Evolutionary conservation across 2,888 invertebrate genomes (phyloP).

Genomic region (Tipula helvola): DNA sequence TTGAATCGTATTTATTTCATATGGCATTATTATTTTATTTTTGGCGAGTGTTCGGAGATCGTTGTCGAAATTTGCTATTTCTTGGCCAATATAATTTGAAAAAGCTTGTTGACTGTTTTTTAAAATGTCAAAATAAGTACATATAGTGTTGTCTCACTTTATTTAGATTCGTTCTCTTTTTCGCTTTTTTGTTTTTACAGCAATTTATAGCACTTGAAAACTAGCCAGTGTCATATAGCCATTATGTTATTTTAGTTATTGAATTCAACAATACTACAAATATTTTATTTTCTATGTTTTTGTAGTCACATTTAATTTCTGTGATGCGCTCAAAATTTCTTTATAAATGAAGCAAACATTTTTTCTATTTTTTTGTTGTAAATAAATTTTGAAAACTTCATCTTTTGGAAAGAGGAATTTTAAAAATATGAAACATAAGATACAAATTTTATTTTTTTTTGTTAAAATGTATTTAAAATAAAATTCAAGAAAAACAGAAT

Average conservation of each 20-base stretch:
- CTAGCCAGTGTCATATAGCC: too few relatives aligned
- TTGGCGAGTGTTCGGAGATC: too few relatives aligned
- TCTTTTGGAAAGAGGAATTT: neutral
- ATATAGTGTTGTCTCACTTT: too few relatives aligned
- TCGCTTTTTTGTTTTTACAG: too few relatives aligned
- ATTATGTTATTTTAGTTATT: neutral
- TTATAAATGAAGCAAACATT: neutral
- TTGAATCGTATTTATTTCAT: too few relatives aligned
- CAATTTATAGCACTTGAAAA: too few relatives aligned
- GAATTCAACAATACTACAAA: neutral
- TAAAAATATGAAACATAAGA: neutral
- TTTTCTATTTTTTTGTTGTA: neutral
- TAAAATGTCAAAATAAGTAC: too few relatives aligned
- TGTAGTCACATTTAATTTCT: neutral
- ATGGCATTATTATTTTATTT: too few relatives aligned
- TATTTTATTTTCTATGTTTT: neutral
- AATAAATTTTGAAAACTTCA: neutral
- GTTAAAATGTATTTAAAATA: neutral
- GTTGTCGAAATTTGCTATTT: too few relatives aligned
- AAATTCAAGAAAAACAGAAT: neutral
- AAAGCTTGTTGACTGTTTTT: too few relatives aligned
- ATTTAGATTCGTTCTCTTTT: too few relatives aligned
- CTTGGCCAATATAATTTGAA: too few relatives aligned
- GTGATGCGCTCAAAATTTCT: neutral
- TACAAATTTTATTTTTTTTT: neutral